A percentile compares a stretch with the other conserved stretches of the same genome.
Conservation (phyloP, 2,113 vertebrate species). For the Lagopus muta region DNA sequence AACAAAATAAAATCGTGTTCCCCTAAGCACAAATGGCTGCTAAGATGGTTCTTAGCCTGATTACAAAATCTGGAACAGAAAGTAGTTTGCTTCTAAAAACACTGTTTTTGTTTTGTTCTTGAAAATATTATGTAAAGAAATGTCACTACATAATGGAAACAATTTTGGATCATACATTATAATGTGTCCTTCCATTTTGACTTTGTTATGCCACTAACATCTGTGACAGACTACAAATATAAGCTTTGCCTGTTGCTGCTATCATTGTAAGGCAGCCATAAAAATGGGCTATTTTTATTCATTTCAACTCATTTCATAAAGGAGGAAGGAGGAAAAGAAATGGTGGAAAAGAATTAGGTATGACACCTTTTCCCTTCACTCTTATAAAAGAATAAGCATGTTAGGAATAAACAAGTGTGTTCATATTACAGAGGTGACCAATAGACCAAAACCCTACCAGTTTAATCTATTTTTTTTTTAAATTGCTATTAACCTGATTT, state of each 20-base stretch:
- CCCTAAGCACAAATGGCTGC: background rate
- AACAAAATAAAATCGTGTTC: background rate
- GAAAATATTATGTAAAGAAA: background rate
- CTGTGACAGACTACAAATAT: background rate
- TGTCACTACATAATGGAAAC: background rate
- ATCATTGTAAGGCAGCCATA: background rate
- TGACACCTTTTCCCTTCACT: background rate
- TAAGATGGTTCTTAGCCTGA: background rate
- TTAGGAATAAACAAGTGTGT: background rate
- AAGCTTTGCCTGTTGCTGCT: background rate
- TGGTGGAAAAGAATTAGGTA: background rate
- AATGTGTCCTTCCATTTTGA: background rate
- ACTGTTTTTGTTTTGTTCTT: background rate
- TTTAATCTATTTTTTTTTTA: background rate
- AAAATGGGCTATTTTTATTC: background rate
- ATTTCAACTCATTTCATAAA: background rate
- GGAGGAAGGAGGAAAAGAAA: background rate
- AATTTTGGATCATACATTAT: background rate
- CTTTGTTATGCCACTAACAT: background rate
- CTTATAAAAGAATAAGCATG: background rate
- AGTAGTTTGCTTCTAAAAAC: background rate
- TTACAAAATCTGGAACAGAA: background rate
- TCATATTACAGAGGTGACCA: background rate
- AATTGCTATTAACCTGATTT: background rate
- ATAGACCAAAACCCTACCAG: no score